Evolutionary conservation across 1,140 invertebrate genomes (phyloP), one percentile per base, ranked within the genome.

Genomic region (Brachystomella parvula): DNA sequence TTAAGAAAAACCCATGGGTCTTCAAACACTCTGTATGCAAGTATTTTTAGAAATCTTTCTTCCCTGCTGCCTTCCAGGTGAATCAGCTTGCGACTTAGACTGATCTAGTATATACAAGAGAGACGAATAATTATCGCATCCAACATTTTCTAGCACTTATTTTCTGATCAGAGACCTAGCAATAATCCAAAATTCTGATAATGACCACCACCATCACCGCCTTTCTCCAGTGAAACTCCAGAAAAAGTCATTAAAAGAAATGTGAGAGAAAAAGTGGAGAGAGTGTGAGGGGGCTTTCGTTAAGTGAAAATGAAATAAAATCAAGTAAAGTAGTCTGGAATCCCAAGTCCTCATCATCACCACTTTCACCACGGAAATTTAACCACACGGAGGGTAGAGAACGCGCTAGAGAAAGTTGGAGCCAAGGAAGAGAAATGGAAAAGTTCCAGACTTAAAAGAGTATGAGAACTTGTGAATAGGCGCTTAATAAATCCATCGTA

Each of bases 401-500:
- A 57, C 6, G 6, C n/a, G 21, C 6, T 24, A 24, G 53, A 57
- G 28, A 57, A 57, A 57, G 28, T 24, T n/a, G n/a, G n/a, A n/a
- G n/a, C n/a, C 12, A 57, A 57, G 53, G 53, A 57, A 57, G 28
- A 24, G 53, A 57, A 57, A 57, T 57, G 53, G 21, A 6, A 21
- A 57, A 57, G 53, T 57, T 57, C n/a, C n/a, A n/a, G n/a, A n/a
- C n/a, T n/a, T 57, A 9, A 24, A 9, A 57, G n/a, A 57, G 21
- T 21, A 9, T 21, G 28, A 57, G 53, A 57, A 57, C n/a, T 57
- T 53, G 47, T 66, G 68, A 66, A 70, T 66, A 63, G 68, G 56
- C 68, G 64, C 68, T 63, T 70, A 70, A 70, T 70, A 70, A 70
- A 70, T 70, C 67, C 64, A 44, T 33, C 29, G 35, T 67, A 39